Percentiles rank a stretch among this genome's conserved stretches.
Evolutionary conservation across 2,888 invertebrate species (phyloP).

Genomic region (Arctia plantaginis): DNA sequence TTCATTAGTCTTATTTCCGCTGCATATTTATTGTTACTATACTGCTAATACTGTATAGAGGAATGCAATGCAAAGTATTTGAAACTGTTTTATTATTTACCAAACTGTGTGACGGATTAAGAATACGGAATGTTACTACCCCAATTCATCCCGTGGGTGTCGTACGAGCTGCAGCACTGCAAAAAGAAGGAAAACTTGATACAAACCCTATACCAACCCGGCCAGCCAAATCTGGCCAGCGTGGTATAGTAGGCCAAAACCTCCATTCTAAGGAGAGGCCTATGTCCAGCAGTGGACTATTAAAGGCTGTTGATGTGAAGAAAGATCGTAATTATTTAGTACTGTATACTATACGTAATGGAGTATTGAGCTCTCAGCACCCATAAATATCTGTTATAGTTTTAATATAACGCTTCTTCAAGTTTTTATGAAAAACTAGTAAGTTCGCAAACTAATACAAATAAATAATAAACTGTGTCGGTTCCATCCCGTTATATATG

Average conservation of each 20-base stretch:
- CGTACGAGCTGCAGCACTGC: too few species aligned
- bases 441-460: slow-evolving; percentile 18
- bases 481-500: not conserved
- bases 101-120: too few species aligned
- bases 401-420: not conserved
- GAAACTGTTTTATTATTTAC: not conserved
- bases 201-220: too few species aligned
- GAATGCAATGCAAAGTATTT: not conserved
- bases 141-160: too few species aligned
- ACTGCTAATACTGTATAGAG: slow-evolving; percentile 39
- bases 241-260: too few species aligned
- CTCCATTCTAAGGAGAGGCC: too few species aligned
- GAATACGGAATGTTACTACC: too few species aligned
- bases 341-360: too few species aligned
- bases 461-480: slow-evolving; percentile 19
- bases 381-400: not conserved
- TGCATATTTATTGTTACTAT: slow-evolving; percentile 41
- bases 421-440: not conserved
- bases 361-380: not conserved
- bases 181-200: too few species aligned
- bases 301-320: too few species aligned
- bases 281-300: too few species aligned
- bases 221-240: too few species aligned
- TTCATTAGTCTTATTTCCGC: slow-evolving; percentile 51
- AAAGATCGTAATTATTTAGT: not conserved